Conservation (phyloP, 2,797 vertebrate genomes). For the Vireo griseus region DNA sequence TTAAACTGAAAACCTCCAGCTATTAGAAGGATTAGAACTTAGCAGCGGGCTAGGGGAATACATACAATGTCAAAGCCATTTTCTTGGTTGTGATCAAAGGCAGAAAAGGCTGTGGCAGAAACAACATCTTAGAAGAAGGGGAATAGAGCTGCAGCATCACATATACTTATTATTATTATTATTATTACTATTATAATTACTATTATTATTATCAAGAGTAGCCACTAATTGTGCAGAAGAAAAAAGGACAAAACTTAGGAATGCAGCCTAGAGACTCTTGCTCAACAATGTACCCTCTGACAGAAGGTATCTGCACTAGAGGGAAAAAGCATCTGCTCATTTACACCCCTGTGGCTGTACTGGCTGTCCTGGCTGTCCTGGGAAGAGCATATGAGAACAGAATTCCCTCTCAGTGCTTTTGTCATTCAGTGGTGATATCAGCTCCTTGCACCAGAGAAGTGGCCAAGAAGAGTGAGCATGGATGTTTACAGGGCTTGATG, state of each 20-base stretch:
- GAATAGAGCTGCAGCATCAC: background rate
- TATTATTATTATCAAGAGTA: background rate
- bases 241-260: background rate
- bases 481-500: background rate
- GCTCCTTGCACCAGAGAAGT: background rate
- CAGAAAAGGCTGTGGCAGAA: conserved; percentile 19
- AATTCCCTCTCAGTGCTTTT: background rate
- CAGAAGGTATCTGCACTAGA: background rate
- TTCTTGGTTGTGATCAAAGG: conserved; percentile 35
- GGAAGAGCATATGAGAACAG: background rate
- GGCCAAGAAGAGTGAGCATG: background rate
- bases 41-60: background rate
- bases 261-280: background rate
- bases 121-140: background rate
- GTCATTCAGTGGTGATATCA: background rate
- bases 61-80: background rate
- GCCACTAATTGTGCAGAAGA: background rate
- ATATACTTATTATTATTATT: background rate
- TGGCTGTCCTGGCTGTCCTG: background rate
- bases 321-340: background rate
- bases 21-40: conserved; percentile 64
- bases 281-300: background rate
- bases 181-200: background rate
- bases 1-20: conserved; percentile 46
- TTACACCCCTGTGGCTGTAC: background rate